Base-by-base conservation (phyloP, 2,888 invertebrate species). In the Drosophila nigritarsus region DNA sequence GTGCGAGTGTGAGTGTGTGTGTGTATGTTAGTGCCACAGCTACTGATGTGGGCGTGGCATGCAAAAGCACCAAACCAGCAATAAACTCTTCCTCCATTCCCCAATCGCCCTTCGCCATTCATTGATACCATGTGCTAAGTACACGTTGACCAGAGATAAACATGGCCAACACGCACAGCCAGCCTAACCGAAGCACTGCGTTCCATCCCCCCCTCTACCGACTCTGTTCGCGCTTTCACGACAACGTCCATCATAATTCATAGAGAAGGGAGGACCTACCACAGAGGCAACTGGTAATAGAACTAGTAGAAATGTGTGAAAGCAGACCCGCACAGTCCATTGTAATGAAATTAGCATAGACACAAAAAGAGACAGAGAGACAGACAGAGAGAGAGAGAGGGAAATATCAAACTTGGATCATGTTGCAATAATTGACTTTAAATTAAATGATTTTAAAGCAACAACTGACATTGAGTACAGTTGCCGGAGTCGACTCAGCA, bases 211-310 rank as follows among this genome's bases (percentile, higher is more conserved):
- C n/a, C 8, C 32, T 1, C 38, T 27, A 15, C 1, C 40, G 18
- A 36, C 40, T 3, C 65, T 59, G 64, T 66, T 64, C 75, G 73
- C 79, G 79, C 87, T 75, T 72, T 82, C 84, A 80, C 72, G 68
- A 87, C 85, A 87, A 71, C 77, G 84, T 85, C 80, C 82, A 82
- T 85, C 85, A 85, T 87, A 85, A 82, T 82, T 87, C 85, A 87
- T 75, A 53, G 66, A 29, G 8, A 40, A 51, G 55, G 48, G 58
- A 48, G 73, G 55, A 30, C 66, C 61, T 56, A 51, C 50, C 50
- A 40, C 61, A 45, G 9, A 53, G 51, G 27, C 45, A 55, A 50
- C 67, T 67, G 42, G 34, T 56, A n/a, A 61, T 42, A 30, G 40
- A 27, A 24, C 24, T 24, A 36, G 36, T 27, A 36, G 38, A 38